Conservation (phyloP, 2,888 invertebrate genomes). For the Charanyca ferruginea region DNA sequence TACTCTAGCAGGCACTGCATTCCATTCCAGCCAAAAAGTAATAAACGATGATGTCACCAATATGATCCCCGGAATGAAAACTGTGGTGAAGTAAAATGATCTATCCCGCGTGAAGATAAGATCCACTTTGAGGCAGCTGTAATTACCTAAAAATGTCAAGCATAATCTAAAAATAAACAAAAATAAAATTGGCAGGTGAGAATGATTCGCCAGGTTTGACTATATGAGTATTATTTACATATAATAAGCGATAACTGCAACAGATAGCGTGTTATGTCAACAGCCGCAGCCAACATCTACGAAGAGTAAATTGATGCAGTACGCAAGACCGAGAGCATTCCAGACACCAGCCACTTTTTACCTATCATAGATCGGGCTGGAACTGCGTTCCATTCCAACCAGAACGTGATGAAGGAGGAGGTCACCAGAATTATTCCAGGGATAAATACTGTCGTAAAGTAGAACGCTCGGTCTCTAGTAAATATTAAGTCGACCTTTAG, state of each 20-base stretch:
- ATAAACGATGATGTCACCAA: constrained; percentile 99
- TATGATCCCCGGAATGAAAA: constrained; percentile 99
- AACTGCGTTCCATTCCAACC: constrained; percentile 97
- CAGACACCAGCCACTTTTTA: constrained; percentile 88
- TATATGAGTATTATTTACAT: constrained; percentile 71
- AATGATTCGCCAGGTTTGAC: constrained; percentile 68
- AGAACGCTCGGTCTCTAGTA: constrained; percentile 97
- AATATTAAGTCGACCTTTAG: constrained; percentile 96
- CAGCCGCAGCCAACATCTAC: constrained; percentile 88
- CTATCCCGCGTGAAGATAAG: constrained; percentile 98
- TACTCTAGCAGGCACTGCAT: constrained; percentile 98
- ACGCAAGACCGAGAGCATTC: constrained; percentile 84
- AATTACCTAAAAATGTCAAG: constrained; percentile 95
- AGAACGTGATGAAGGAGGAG: constrained; percentile 96
- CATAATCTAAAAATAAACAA: constrained; percentile 84
- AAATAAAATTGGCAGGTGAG: constrained; percentile 64
- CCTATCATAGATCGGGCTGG: constrained; percentile 97
- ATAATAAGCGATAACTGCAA: constrained; percentile 82
- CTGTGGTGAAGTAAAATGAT: constrained; percentile 99
- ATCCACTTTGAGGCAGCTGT: constrained; percentile 98
- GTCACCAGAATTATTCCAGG: constrained; percentile 97
- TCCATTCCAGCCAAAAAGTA: constrained; percentile 99
- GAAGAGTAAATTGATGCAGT: constrained; percentile 77
- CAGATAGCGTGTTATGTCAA: constrained; percentile 84
- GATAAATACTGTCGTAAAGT: constrained; percentile 97